Percentiles rank a stretch among this genome's conserved stretches.
phyloP scores from a whole-genome alignment of 1,140 invertebrate species.

The Mya arenaria region DNA sequence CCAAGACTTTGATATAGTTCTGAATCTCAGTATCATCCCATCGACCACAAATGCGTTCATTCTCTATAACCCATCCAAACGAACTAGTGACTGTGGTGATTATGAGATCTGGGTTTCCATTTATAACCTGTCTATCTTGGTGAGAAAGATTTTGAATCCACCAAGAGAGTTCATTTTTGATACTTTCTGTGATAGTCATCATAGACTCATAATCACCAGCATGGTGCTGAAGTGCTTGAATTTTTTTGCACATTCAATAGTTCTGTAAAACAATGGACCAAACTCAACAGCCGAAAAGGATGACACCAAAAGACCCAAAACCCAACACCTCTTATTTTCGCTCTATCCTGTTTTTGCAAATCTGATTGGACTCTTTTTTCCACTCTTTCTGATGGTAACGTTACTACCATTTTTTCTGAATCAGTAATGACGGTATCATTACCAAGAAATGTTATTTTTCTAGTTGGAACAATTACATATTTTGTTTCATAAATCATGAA shows the following conservation, averaged over 20 bases:
- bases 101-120: conserved; percentile 8
- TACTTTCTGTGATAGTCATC: background rate
- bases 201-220: conserved; percentile 13
- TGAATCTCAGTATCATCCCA: conserved; percentile 7
- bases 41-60: conserved; percentile 24
- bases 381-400: conserved; percentile 34
- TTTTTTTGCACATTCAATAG: conserved; percentile 4
- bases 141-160: conserved; percentile 17
- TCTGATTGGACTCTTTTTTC: conserved; percentile 8
- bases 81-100: conserved; percentile 9
- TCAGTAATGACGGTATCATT: conserved; percentile 59
- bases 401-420: conserved; percentile 46
- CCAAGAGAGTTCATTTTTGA: conserved; percentile 8
- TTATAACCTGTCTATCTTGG: conserved; percentile 6
- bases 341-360: background rate
- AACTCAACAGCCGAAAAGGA: conserved; percentile 23
- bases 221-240: background rate
- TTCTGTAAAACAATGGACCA: conserved; percentile 26
- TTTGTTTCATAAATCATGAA: conserved; percentile 54
- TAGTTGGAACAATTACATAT: conserved; percentile 48
- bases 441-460: conserved; percentile 50
- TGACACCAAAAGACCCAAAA: conserved; percentile 7
- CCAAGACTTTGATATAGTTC: conserved; percentile 19
- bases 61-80: conserved; percentile 17
- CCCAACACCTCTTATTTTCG: conserved; percentile 17